phyloP scores from a whole-genome alignment of 2,888 invertebrate genomes.

The Mystacides longicornis region DNA sequence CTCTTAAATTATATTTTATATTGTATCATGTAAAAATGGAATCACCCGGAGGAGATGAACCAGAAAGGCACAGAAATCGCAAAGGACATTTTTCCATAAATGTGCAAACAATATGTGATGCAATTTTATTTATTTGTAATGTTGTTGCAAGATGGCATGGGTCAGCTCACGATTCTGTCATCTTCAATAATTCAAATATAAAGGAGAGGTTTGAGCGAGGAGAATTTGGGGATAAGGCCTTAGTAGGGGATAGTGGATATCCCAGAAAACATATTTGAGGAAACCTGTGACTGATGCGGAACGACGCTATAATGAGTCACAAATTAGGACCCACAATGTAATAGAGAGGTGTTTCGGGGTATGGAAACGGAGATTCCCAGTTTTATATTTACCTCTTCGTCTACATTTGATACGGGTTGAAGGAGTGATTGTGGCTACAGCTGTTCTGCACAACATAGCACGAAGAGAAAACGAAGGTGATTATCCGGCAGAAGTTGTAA shows the following conservation, averaged over 20 bases:
- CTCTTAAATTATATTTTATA: too few relatives aligned
- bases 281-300: not conserved
- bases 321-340: slow-evolving; percentile 18
- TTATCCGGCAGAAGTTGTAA: not conserved
- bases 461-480: not conserved
- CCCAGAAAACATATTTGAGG: not conserved
- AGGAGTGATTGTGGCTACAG: slow-evolving; percentile 2
- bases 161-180: slow-evolving; percentile 3
- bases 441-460: slow-evolving; percentile 5
- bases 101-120: not conserved
- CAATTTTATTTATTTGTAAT: not conserved
- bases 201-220: not conserved
- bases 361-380: slow-evolving; percentile 23
- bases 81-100: not conserved
- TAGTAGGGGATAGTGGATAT: not conserved
- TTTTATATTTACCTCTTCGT: not conserved
- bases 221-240: not conserved
- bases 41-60: not conserved
- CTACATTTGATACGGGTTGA: not conserved
- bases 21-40: not conserved
- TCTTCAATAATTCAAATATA: not conserved
- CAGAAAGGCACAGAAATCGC: not conserved
- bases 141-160: slow-evolving; percentile 7
- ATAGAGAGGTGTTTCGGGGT: slow-evolving; percentile 25
- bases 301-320: slow-evolving; percentile 6